phyloP scores from a whole-genome alignment of 35 echinoderm and acorn worm species.

The Diadema setosum region DNA sequence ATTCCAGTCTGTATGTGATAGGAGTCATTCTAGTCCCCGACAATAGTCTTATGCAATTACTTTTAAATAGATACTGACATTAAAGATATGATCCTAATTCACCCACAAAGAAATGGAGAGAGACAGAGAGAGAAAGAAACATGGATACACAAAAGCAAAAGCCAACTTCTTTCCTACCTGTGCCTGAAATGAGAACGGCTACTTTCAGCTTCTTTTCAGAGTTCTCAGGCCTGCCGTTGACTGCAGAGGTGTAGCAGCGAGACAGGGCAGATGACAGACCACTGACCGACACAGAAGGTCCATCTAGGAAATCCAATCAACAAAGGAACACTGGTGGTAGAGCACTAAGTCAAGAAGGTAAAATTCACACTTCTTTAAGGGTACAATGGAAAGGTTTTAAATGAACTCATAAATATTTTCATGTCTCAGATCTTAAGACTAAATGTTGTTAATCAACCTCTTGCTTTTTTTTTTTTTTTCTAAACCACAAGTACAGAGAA shows the following conservation, averaged over 20 bases:
- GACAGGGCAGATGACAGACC: conserved; percentile 1
- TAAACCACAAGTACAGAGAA: no score
- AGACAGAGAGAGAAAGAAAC: no score
- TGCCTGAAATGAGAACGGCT: conserved; percentile 91
- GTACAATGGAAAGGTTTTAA: neutral
- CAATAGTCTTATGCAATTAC: no score
- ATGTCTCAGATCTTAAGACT: neutral
- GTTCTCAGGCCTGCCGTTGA: neutral
- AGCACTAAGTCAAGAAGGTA: neutral
- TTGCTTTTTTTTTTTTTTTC: no score
- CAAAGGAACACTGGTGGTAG: neutral
- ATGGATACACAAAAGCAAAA: no score
- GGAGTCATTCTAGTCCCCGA: no score
- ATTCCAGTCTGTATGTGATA: no score
- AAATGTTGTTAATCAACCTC: neutral
- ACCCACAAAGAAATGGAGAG: no score
- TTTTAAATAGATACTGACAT: no score
- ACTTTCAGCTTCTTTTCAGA: conserved; percentile 69
- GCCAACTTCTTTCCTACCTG: no score
- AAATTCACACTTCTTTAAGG: neutral
- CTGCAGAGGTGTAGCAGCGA: neutral
- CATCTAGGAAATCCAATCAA: neutral
- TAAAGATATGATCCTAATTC: no score
- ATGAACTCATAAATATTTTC: neutral
- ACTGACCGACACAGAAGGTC: neutral